phyloP scores from a whole-genome alignment of 2,888 invertebrate species.

The Drosophila anceps region DNA sequence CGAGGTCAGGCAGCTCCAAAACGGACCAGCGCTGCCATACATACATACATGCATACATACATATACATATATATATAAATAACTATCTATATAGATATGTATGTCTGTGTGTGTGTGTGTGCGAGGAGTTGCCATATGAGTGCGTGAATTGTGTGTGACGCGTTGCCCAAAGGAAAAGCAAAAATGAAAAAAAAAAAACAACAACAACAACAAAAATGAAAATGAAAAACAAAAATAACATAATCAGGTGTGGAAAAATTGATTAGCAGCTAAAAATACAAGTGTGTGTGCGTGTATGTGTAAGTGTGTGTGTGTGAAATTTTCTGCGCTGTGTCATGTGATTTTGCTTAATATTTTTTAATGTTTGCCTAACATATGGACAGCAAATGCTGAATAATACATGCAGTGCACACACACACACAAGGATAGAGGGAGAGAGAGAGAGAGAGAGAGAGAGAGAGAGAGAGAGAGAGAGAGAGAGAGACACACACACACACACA shows the following conservation, averaged over 20 bases:
- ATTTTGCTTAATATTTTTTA: constrained; percentile 1
- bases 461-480: no score
- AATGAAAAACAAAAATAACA: constrained; percentile 29
- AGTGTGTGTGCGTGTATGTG: neutral
- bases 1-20: constrained; percentile 60
- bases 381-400: constrained; percentile 39
- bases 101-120: constrained; percentile 29
- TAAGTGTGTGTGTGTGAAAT: neutral
- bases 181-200: constrained; percentile 7
- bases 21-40: constrained; percentile 10
- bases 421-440: no score
- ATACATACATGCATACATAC: neutral
- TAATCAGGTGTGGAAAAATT: constrained; percentile 59
- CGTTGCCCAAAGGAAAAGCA: constrained; percentile 10
- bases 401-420: constrained; percentile 23
- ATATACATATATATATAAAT: constrained; percentile 10
- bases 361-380: constrained; percentile 60
- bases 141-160: constrained; percentile 31
- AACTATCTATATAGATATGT: constrained; percentile 2
- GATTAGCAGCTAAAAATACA: constrained; percentile 45
- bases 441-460: no score
- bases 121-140: constrained; percentile 33
- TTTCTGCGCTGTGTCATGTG: constrained; percentile 39
- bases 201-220: constrained; percentile 11
- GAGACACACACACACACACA: neutral